These are phyloP conservation scores for Nomia melanderi DNA, from an alignment of 1,140 invertebrate genomes.

Conservation along the genomic window DNA sequence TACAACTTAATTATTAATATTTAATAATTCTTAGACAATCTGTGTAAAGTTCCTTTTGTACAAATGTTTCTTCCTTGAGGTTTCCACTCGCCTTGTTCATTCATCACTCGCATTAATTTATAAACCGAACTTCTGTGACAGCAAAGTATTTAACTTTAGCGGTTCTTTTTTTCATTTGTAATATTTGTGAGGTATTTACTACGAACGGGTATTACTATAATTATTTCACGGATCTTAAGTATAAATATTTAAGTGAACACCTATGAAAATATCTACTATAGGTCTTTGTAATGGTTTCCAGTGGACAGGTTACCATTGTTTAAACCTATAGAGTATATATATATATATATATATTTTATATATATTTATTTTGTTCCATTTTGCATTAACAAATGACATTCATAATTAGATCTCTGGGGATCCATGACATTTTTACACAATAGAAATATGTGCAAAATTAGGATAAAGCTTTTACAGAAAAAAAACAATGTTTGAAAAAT, in stretches of 20 bases:
- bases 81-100: constrained; percentile 35
- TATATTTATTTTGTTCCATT: constrained; percentile 38
- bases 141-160: constrained; percentile 15
- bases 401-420: constrained; percentile 3
- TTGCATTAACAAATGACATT: constrained; percentile 3
- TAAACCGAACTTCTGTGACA: constrained; percentile 4
- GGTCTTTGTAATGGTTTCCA: constrained; percentile 65
- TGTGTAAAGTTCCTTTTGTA: constrained; percentile 69
- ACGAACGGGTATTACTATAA: constrained; percentile 36
- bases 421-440: constrained; percentile 31
- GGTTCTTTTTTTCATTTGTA: constrained; percentile 19
- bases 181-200: constrained; percentile 6
- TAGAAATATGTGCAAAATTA: constrained; percentile 35
- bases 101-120: constrained; percentile 46
- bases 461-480: not conserved
- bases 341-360: not conserved
- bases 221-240: constrained; percentile 11
- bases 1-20: constrained; percentile 48
- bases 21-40: constrained; percentile 48
- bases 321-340: constrained; percentile 63
- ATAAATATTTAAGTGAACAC: constrained; percentile 22
- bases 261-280: constrained; percentile 47
- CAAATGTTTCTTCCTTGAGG: constrained; percentile 58
- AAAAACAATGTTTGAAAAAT: not conserved
- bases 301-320: constrained; percentile 67